A percentile compares a stretch with the other conserved stretches of the same genome.
Conservation (phyloP, 2,888 invertebrate genomes). For the Neocrepidodera transversa region DNA sequence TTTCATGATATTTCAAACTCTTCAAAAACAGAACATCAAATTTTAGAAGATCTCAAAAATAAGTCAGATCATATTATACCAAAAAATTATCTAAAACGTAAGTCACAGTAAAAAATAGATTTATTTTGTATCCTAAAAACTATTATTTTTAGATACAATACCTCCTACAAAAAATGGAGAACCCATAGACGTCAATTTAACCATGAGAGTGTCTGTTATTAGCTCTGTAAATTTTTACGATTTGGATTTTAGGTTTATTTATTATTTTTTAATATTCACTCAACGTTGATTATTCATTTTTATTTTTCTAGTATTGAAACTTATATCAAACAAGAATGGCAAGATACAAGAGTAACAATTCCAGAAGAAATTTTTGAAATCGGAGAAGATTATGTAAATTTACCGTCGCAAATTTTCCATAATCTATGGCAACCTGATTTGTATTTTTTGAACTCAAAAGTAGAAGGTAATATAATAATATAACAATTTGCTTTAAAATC, state of each 20-base stretch:
- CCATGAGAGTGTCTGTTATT: constrained; percentile 83
- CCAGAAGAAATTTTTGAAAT: constrained; percentile 81
- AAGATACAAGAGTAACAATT: constrained; percentile 74
- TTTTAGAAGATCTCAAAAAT: background rate
- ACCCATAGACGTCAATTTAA: constrained; percentile 78
- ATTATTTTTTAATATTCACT: background rate
- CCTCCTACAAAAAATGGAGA: constrained; percentile 76
- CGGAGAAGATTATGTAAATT: constrained; percentile 78
- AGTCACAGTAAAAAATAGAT: background rate
- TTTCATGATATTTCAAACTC: background rate
- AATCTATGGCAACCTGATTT: constrained; percentile 89
- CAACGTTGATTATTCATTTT: no score
- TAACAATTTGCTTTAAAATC: no score
- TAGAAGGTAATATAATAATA: constrained; percentile 69
- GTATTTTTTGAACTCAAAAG: constrained; percentile 85
- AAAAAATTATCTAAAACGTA: background rate
- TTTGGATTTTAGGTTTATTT: constrained; percentile 81
- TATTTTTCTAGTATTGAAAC: constrained; percentile 76
- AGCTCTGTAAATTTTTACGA: constrained; percentile 88
- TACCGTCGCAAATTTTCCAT: constrained; percentile 81
- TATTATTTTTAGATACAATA: constrained; percentile 69
- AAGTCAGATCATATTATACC: background rate
- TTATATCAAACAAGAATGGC: constrained; percentile 84
- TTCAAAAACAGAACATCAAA: background rate
- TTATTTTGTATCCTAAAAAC: no score